Evolutionary conservation across 2,888 invertebrate genomes (phyloP), one percentile per base, ranked within the genome.

Genomic region (Noctua pronuba): DNA sequence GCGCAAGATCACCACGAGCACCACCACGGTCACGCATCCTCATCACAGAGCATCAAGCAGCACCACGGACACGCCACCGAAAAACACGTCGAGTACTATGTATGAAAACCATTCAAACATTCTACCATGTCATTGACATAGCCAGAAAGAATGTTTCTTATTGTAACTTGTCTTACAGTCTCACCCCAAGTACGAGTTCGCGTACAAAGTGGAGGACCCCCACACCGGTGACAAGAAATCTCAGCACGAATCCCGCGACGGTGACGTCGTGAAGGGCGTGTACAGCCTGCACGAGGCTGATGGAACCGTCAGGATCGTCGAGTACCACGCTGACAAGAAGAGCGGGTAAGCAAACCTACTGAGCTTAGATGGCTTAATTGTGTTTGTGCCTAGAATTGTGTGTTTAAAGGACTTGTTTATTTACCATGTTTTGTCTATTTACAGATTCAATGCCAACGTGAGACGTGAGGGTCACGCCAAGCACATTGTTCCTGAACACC

Each of bases 251-350:
- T 92, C 94, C 84, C 94, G 96, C 78, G 96, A 97, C 92, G 97
- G 97, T 11, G 96, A 97, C 88, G 96, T 95, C 62, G 97, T 97
- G 77, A 96, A 97, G 90, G 97, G 97, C 64, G 73, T 96, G 88
- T 97, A 97, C 91, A 95, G 94, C 72, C 92, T 97, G 69, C 95
- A 96, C 85, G 73, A 86, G 84, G 93, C 96, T 64, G 94, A 94
- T 77, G 95, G 96, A 73, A 94, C 96, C 86, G 86, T 95, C 86
- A 82, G 92, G 71, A 77, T 88, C 62, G 89, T 91, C 31, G 80
- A 91, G 72, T 85, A 86, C 79, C 75, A 87, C 49, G 88, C 86
- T n/a, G 88, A 88, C 49, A 79, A 88, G 66, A 86, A 79, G 73
- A 90, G 62, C 10, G 86, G 82, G 87, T 87, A 4, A 82, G 49